phyloP scores from a whole-genome alignment of 2,797 vertebrate species.

The Manis javanica region DNA sequence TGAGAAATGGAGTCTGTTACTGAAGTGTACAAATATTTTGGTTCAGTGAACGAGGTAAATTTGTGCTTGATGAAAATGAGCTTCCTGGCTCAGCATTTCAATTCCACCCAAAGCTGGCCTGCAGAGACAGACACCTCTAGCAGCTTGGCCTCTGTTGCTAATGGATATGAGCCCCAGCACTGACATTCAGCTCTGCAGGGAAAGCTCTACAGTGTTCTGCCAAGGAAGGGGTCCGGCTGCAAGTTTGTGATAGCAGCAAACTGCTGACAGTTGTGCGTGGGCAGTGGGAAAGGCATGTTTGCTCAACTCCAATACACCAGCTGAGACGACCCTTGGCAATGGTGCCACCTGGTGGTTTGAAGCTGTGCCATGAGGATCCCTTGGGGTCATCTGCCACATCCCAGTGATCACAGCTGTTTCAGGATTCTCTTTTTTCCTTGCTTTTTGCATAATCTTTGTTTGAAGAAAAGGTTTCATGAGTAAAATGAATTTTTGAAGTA shows the following conservation, averaged over 20 bases:
- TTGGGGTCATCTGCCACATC: not conserved
- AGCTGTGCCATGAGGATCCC: not conserved
- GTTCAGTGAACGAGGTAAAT: not conserved
- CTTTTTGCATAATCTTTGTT: not conserved
- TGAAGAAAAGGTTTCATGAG: not conserved
- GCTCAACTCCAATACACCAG: not conserved
- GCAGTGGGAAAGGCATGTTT: not conserved
- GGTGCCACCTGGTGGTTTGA: not conserved
- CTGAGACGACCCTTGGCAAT: too few relatives aligned
- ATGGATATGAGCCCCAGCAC: rapidly evolving
- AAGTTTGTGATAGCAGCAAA: not conserved
- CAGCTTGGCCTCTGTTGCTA: not conserved
- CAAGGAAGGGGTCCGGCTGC: not conserved
- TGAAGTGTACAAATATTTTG: not conserved
- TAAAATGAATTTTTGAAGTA: not conserved
- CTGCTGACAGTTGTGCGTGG: not conserved
- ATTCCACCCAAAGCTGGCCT: not conserved
- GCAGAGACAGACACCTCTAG: not conserved
- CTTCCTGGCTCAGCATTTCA: not conserved
- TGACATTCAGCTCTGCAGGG: not conserved
- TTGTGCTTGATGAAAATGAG: not conserved
- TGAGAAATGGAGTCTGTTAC: slow-evolving; percentile 4
- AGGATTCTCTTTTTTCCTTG: not conserved
- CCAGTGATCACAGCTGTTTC: not conserved
- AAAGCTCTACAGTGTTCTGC: rapidly evolving